Percentiles rank a stretch among this genome's conserved stretches.
These are phyloP conservation scores for Otus sunia DNA, from an alignment of 2,113 vertebrate species.

Conservation along the genomic window DNA sequence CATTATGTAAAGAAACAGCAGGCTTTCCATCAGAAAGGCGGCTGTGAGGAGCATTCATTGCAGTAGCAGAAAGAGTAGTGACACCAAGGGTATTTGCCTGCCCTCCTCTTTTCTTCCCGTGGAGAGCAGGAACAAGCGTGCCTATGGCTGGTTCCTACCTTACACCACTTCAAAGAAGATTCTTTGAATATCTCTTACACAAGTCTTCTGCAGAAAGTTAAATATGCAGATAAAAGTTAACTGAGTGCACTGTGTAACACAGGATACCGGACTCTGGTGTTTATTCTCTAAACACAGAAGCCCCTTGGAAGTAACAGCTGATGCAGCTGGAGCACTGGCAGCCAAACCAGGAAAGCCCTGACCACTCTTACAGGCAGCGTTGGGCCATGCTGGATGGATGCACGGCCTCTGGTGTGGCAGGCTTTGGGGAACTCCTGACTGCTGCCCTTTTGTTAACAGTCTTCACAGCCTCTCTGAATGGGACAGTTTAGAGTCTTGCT, in stretches of 20 bases:
- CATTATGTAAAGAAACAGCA: conserved; percentile 43
- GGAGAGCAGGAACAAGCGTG: neutral
- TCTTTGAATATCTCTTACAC: neutral
- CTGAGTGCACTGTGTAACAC: neutral
- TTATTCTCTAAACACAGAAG: neutral
- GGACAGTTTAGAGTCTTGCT: neutral
- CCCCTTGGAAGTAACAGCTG: neutral
- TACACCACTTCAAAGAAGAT: neutral
- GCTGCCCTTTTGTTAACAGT: neutral
- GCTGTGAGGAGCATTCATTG: neutral
- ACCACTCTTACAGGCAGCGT: accelerated
- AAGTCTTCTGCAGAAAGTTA: neutral
- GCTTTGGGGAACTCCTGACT: neutral
- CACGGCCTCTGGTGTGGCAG: accelerated
- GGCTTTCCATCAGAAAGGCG: neutral
- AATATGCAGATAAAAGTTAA: neutral
- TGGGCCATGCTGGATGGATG: neutral
- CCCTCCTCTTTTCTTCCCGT: conserved; percentile 5
- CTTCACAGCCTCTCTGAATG: neutral
- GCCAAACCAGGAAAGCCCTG: neutral
- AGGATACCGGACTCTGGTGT: neutral
- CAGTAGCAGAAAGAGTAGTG: neutral
- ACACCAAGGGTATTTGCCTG: neutral
- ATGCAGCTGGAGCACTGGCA: neutral
- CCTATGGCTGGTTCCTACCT: conserved; percentile 1